phyloP scores from a whole-genome alignment of 2,113 vertebrate genomes.

The Cygnus atratus region DNA sequence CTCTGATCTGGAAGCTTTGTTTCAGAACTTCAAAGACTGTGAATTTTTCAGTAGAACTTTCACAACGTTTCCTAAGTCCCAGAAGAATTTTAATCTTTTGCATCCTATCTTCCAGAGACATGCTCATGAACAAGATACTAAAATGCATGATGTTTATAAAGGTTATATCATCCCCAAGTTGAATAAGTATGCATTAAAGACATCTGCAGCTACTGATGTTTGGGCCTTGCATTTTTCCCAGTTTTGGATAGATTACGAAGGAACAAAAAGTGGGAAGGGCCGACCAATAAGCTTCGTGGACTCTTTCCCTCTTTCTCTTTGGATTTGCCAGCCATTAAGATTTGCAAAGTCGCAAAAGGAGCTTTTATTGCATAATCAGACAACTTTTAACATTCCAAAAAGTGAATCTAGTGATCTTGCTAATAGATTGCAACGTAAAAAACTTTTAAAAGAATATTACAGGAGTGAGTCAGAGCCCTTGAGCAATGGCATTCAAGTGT shows the following conservation, averaged over 20 bases:
- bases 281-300: constrained; percentile 92
- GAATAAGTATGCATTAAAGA: constrained; percentile 85
- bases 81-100: constrained; percentile 83
- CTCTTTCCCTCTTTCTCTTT: constrained; percentile 92
- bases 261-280: constrained; percentile 86
- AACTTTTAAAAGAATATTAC: constrained; percentile 92
- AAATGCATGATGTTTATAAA: constrained; percentile 91
- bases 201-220: constrained; percentile 88
- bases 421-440: constrained; percentile 87
- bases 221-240: constrained; percentile 95
- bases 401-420: constrained; percentile 85
- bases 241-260: constrained; percentile 98
- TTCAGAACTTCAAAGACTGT: constrained; percentile 92
- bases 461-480: constrained; percentile 75
- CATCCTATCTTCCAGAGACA: constrained; percentile 94
- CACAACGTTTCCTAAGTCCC: constrained; percentile 79
- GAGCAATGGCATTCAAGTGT: constrained; percentile 77
- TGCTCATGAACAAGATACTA: constrained; percentile 94
- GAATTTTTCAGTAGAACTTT: constrained; percentile 88
- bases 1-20: constrained; percentile 89
- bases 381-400: constrained; percentile 74
- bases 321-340: constrained; percentile 90
- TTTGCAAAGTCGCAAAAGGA: constrained; percentile 84
- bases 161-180: constrained; percentile 84
- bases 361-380: constrained; percentile 33